Conservation (phyloP, 2,113 vertebrate genomes). For the Anser brachyrhynchus region DNA sequence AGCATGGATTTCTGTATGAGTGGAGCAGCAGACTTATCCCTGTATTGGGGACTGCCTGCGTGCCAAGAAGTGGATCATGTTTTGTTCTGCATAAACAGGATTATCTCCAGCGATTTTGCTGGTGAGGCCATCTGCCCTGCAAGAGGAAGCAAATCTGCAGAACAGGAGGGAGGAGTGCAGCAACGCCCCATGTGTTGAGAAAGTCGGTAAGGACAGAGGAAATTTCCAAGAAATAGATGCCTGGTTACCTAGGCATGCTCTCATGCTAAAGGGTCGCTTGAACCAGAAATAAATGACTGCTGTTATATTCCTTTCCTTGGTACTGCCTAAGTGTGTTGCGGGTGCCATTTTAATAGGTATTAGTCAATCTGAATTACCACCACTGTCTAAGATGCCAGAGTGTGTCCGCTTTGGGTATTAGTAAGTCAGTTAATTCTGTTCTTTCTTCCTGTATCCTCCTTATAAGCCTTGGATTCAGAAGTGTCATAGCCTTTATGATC, state of each 20-base stretch:
- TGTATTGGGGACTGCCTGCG: neutral
- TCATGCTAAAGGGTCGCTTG: too few relatives aligned
- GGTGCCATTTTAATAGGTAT: neutral
- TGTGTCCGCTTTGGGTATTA: neutral
- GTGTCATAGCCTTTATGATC: neutral
- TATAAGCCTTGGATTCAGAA: neutral
- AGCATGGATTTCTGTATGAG: neutral
- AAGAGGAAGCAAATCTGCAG: neutral
- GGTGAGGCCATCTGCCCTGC: neutral
- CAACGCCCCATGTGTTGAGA: too few relatives aligned
- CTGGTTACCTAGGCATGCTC: neutral
- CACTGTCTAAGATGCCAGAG: neutral
- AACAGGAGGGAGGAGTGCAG: neutral
- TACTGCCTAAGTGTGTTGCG: neutral
- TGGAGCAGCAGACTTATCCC: neutral
- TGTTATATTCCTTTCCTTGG: neutral
- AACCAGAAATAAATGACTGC: neutral
- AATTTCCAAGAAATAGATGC: too few relatives aligned
- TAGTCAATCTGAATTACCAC: neutral
- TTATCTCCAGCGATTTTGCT: neutral
- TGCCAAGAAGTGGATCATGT: neutral
- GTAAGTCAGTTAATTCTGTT: neutral
- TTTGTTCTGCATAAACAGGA: neutral
- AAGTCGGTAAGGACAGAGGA: neutral
- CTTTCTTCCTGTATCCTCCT: neutral